Conservation (phyloP, 2,113 vertebrate genomes). For the Rhabdornis inornatus region DNA sequence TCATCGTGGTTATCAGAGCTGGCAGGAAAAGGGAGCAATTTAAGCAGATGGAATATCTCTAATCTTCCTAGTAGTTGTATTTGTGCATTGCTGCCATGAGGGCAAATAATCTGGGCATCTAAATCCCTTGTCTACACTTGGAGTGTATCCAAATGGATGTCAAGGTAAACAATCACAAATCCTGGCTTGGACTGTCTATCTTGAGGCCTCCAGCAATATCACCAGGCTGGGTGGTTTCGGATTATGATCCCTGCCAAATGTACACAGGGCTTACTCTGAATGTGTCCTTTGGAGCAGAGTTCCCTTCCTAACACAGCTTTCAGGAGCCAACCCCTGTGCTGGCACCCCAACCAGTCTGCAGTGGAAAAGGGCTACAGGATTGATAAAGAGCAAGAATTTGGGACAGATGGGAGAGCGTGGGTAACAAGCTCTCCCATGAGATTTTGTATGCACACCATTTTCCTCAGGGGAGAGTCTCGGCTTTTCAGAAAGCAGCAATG, state of each 20-base stretch:
- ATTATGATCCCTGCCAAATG: background rate
- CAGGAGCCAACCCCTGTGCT: background rate
- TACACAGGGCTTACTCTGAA: background rate
- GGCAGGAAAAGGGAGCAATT: constrained; percentile 42
- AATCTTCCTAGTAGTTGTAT: constrained; percentile 35
- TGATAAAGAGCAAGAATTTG: background rate
- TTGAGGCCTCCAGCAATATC: background rate
- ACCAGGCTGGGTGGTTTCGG: background rate
- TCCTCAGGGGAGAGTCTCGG: background rate
- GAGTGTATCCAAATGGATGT: constrained; percentile 51
- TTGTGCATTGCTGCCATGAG: constrained; percentile 7
- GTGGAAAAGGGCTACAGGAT: background rate
- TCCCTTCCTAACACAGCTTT: background rate
- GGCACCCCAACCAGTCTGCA: background rate
- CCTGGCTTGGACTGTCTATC: constrained; percentile 3
- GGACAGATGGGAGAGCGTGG: background rate
- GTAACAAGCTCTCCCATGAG: background rate
- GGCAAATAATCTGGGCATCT: constrained; percentile 54
- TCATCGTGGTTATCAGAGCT: constrained; percentile 4
- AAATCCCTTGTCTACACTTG: constrained; percentile 58
- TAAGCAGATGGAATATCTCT: constrained; percentile 48
- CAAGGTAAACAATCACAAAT: constrained; percentile 47
- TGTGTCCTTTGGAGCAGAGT: background rate
- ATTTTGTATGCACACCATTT: background rate
- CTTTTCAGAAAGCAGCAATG: background rate